phyloP scores from a whole-genome alignment of 1,140 invertebrate genomes.

The Polypedilum pembai region DNA sequence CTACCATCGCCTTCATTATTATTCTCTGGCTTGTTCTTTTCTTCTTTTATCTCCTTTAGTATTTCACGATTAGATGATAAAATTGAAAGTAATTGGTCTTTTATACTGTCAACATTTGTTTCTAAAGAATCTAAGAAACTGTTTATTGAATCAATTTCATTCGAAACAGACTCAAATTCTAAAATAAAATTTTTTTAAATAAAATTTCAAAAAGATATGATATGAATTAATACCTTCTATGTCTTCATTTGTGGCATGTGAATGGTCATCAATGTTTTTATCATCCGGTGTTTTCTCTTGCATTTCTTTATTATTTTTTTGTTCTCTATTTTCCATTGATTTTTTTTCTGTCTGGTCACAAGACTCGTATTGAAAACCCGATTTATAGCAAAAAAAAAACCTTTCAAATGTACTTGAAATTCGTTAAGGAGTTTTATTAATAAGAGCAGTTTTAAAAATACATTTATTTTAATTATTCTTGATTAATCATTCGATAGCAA shows the following conservation, averaged over 20 bases:
- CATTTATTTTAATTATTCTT: not conserved
- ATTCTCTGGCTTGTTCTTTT: not conserved
- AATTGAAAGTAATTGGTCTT: not conserved
- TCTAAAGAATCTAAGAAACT: not conserved
- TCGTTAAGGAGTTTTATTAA: not conserved
- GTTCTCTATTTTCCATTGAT: conserved; percentile 1
- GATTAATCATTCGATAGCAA: not conserved
- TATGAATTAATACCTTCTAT: not conserved
- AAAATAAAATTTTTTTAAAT: not conserved
- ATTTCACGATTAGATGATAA: not conserved
- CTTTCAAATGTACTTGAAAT: not conserved
- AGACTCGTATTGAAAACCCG: not conserved
- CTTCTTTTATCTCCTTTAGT: not conserved
- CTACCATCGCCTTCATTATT: not conserved
- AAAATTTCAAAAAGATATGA: not conserved
- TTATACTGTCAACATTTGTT: conserved; percentile 9
- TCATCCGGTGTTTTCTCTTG: not conserved
- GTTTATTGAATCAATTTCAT: not conserved
- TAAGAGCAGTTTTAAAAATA: not conserved
- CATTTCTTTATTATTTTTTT: not conserved
- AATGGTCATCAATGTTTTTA: not conserved
- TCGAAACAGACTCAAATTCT: not conserved
- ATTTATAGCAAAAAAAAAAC: not conserved
- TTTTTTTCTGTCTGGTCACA: not conserved
- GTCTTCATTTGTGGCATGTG: not conserved